Conservation (phyloP, 1,140 invertebrate species). For the Medauroidea extradentata region DNA sequence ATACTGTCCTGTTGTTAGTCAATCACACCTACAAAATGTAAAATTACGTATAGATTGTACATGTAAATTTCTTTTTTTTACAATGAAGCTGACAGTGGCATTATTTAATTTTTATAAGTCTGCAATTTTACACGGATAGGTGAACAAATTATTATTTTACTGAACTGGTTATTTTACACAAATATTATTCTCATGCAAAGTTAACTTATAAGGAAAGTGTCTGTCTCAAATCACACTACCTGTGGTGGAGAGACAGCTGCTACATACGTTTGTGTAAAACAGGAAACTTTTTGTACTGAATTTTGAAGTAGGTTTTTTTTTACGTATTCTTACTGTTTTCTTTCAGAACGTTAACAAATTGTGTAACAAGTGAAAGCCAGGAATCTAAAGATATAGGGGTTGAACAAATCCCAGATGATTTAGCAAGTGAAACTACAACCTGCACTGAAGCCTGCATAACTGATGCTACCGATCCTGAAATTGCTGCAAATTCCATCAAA, state of each 20-base stretch:
- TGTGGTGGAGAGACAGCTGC: neutral
- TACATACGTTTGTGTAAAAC: neutral
- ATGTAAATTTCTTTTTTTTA: neutral
- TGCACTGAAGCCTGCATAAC: neutral
- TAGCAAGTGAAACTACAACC: neutral
- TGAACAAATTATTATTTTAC: neutral
- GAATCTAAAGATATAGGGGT: neutral
- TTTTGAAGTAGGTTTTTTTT: neutral
- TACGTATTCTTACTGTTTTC: neutral
- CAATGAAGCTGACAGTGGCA: neutral
- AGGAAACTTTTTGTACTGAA: neutral
- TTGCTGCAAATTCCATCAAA: neutral
- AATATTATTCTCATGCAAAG: neutral
- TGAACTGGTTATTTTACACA: neutral
- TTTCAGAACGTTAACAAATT: constrained; percentile 1
- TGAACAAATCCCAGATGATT: neutral
- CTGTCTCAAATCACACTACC: neutral
- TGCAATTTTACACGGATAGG: neutral
- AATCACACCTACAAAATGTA: too few relatives aligned
- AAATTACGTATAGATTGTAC: too few relatives aligned
- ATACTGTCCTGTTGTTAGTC: too few relatives aligned
- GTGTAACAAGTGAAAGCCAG: constrained; percentile 1
- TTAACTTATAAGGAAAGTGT: neutral
- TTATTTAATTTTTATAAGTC: neutral
- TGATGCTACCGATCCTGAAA: neutral